phyloP scores from a whole-genome alignment of 1,140 invertebrate species.

The Pogonus chalceus region DNA sequence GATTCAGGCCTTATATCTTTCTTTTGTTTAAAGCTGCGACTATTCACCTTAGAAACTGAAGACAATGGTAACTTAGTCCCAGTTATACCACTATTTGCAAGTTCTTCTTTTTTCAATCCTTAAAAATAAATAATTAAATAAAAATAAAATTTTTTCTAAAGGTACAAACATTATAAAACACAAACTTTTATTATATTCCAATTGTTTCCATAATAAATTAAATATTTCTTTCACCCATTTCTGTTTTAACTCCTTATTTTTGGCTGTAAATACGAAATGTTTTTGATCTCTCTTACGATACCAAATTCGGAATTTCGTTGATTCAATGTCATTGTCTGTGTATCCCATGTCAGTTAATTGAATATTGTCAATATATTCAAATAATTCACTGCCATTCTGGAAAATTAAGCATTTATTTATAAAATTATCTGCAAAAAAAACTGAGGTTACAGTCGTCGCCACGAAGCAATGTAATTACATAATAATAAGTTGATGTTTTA shows the following conservation, averaged over 20 bases:
- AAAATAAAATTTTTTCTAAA: too few relatives aligned
- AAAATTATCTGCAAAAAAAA: too few relatives aligned
- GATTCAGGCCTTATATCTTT: too few relatives aligned
- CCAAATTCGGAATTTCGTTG: not conserved
- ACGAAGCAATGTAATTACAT: too few relatives aligned
- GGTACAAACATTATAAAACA: too few relatives aligned
- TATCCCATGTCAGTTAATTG: conserved; percentile 6
- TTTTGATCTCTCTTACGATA: conserved; percentile 4
- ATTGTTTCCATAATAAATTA: not conserved
- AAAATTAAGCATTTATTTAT: not conserved
- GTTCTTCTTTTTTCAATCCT: not conserved
- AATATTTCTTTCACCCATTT: not conserved
- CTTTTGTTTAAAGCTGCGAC: too few relatives aligned
- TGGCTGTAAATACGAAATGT: not conserved
- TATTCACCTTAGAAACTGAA: too few relatives aligned
- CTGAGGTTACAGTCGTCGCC: too few relatives aligned
- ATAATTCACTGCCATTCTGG: not conserved
- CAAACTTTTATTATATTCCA: conserved; percentile 2
- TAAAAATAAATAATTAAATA: too few relatives aligned
- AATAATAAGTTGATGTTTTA: too few relatives aligned
- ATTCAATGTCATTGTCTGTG: not conserved
- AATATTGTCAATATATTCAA: not conserved
- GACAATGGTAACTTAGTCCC: too few relatives aligned
- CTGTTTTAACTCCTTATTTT: not conserved
- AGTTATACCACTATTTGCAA: not conserved